These are phyloP conservation scores for Malacoraja senta DNA, from an alignment of 2,797 vertebrate species.

Conservation along the genomic window DNA sequence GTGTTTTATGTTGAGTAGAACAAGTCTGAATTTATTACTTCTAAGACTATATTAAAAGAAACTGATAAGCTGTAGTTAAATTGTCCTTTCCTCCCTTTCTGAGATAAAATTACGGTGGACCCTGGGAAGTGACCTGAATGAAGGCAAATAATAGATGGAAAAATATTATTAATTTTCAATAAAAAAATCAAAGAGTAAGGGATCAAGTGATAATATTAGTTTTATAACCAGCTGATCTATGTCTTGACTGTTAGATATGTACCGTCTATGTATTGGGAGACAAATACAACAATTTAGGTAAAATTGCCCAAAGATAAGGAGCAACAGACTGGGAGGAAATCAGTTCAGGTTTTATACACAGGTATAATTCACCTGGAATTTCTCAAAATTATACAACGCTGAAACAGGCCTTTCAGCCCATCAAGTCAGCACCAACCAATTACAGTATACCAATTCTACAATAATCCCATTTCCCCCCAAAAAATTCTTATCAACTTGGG, in stretches of 20 bases:
- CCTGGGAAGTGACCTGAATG: neutral
- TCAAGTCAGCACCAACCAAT: too few relatives aligned
- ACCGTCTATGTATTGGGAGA: neutral
- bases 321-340: neutral
- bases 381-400: neutral
- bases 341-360: neutral
- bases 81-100: neutral
- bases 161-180: neutral
- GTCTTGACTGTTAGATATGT: neutral
- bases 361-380: neutral
- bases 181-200: neutral
- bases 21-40: neutral
- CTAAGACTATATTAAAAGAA: neutral
- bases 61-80: neutral
- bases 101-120: neutral
- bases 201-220: neutral
- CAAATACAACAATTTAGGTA: neutral
- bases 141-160: neutral
- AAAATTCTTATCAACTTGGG: too few relatives aligned
- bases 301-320: neutral
- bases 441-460: too few relatives aligned
- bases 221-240: neutral
- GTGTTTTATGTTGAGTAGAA: neutral
- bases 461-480: too few relatives aligned
- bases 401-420: too few relatives aligned